A percentile compares a stretch with the other conserved stretches of the same genome.
These are phyloP conservation scores for Choloepus hoffmanni DNA, from an alignment of 2,113 vertebrate genomes.

Conservation along the genomic window DNA sequence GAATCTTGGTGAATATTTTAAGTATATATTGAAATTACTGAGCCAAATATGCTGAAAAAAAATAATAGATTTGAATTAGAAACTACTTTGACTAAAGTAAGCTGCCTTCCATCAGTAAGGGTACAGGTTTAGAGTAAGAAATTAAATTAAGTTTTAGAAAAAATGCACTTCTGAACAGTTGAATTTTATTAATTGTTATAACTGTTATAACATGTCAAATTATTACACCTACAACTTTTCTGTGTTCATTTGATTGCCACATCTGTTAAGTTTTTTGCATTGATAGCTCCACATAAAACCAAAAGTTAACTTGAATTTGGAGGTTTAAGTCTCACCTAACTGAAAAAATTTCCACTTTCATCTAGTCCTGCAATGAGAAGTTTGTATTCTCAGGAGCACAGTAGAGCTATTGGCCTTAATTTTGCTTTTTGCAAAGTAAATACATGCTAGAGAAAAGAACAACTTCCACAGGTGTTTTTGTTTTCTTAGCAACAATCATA, in stretches of 20 bases:
- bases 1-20: neutral
- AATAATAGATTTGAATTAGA: neutral
- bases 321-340: neutral
- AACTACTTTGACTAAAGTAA: neutral
- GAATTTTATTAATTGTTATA: neutral
- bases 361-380: neutral
- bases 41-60: neutral
- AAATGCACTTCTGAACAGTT: neutral
- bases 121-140: neutral
- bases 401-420: neutral
- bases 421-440: neutral
- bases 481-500: neutral
- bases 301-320: constrained; percentile 36
- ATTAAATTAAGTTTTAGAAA: neutral
- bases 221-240: neutral
- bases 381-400: neutral
- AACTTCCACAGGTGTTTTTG: neutral
- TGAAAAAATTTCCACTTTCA: neutral
- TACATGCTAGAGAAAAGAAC: neutral
- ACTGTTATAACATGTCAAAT: neutral
- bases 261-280: neutral
- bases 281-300: neutral
- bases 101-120: neutral
- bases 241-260: neutral
- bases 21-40: neutral